These are phyloP conservation scores for Bombus affinis DNA, from an alignment of 1,140 invertebrate genomes.

Conservation along the genomic window DNA sequence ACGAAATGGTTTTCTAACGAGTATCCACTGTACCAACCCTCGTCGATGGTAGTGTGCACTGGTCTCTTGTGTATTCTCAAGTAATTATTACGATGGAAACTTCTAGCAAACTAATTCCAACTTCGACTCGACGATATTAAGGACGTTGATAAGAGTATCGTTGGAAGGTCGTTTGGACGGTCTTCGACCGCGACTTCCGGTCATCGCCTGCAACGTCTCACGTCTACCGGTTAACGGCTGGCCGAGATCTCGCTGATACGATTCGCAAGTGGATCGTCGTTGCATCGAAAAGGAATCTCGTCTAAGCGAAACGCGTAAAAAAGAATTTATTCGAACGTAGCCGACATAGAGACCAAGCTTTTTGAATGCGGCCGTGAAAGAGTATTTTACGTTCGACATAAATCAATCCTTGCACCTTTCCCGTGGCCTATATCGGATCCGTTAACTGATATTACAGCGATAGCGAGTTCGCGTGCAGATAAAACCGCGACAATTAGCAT, in stretches of 20 bases:
- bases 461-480: constrained; percentile 77
- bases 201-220: constrained; percentile 38
- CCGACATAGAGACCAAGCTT: too few species aligned
- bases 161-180: constrained; percentile 20
- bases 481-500: constrained; percentile 79
- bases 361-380: neutral
- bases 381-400: neutral
- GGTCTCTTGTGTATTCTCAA: neutral
- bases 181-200: constrained; percentile 56
- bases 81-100: neutral
- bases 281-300: neutral
- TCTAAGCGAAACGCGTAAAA: neutral
- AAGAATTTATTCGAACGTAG: neutral
- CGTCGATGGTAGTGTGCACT: neutral
- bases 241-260: constrained; percentile 51
- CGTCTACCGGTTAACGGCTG: constrained; percentile 17
- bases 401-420: constrained; percentile 23
- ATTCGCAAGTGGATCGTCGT: constrained; percentile 36
- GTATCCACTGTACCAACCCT: neutral
- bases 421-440: constrained; percentile 49
- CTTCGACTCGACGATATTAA: constrained; percentile 25
- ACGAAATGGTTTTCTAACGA: neutral
- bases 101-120: neutral
- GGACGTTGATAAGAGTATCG: constrained; percentile 53
- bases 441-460: constrained; percentile 61